phyloP scores from a whole-genome alignment of 1,140 invertebrate species.

The Drosophila insularis region DNA sequence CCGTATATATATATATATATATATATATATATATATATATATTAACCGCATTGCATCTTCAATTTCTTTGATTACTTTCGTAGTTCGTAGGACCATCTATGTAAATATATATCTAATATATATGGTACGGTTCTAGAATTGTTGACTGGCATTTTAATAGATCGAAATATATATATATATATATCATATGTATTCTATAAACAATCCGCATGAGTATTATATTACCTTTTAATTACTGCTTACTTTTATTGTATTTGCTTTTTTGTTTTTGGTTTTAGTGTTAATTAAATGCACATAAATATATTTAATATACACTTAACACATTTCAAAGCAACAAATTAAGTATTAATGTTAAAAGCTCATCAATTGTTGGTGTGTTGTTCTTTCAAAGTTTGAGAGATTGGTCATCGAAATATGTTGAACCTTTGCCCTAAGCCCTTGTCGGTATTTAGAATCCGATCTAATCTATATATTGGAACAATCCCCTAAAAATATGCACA shows the following conservation, averaged over 20 bases:
- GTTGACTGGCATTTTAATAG: conserved; percentile 10
- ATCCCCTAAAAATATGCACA: too few species aligned
- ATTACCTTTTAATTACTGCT: conserved; percentile 21
- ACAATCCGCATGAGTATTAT: conserved; percentile 11
- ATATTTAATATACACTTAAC: conserved; percentile 44
- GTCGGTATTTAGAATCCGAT: neutral
- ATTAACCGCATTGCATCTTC: neutral
- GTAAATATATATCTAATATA: neutral
- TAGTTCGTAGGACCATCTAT: conserved; percentile 1
- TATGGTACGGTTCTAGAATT: conserved; percentile 25
- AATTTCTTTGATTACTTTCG: neutral
- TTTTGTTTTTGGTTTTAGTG: conserved; percentile 20
- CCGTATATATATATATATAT: conserved; percentile 9
- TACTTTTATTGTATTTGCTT: conserved; percentile 20
- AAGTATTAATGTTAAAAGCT: conserved; percentile 68
- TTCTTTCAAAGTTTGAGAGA: conserved; percentile 26
- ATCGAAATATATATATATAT: neutral
- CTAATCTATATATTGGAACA: neutral
- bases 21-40: neutral
- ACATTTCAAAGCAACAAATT: conserved; percentile 73
- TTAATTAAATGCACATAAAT: conserved; percentile 71
- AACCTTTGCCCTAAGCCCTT: neutral
- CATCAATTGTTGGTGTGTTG: conserved; percentile 56
- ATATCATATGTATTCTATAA: conserved; percentile 4
- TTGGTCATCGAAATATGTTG: conserved; percentile 50